Conservation (phyloP, 2,797 vertebrate genomes). For the Okamejei kenojei region DNA sequence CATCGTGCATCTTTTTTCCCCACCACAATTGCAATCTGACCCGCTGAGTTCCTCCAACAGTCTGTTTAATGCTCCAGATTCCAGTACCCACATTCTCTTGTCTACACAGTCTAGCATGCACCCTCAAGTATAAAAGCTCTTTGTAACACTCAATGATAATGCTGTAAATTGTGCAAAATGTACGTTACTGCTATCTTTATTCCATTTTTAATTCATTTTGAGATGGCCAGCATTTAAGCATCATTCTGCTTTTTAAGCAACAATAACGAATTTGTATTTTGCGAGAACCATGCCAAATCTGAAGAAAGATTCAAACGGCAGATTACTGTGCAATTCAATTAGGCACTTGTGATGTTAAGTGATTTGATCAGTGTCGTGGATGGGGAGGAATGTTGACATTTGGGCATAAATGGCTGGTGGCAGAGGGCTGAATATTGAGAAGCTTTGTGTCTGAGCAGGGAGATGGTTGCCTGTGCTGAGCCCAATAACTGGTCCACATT, state of each 20-base stretch:
- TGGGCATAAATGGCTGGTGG: background rate
- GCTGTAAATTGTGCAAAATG: background rate
- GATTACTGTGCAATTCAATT: background rate
- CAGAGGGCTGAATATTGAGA: background rate
- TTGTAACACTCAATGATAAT: background rate
- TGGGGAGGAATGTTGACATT: constrained; percentile 2
- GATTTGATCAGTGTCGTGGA: background rate
- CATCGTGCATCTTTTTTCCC: no score
- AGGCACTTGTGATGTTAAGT: background rate
- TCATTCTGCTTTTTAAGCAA: background rate
- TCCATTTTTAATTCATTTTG: constrained; percentile 2
- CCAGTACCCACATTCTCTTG: no score
- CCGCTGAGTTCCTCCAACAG: no score
- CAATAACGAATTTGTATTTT: constrained; percentile 12
- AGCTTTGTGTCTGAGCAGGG: constrained; percentile 23
- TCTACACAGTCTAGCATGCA: no score
- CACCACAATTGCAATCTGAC: no score
- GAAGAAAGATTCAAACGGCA: background rate
- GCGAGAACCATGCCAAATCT: background rate
- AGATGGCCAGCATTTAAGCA: no score
- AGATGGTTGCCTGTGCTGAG: background rate
- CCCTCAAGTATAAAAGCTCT: background rate
- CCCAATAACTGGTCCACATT: background rate
- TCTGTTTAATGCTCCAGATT: no score
- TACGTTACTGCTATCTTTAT: background rate